These are phyloP conservation scores for Siphamia tubifer DNA, from an alignment of 2,113 vertebrate species.

Conservation along the genomic window DNA sequence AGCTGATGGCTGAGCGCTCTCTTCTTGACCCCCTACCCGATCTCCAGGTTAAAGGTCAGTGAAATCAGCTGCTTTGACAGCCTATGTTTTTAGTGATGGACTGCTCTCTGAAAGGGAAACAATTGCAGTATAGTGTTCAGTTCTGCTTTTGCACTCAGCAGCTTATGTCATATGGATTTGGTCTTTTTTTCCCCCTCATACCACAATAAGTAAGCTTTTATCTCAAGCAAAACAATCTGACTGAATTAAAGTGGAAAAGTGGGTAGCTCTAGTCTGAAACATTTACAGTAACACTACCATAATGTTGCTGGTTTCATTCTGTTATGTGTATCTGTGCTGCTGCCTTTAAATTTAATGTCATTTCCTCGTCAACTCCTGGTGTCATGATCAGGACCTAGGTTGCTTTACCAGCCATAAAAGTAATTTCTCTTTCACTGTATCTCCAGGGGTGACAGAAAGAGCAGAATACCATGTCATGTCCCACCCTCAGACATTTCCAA, in stretches of 20 bases:
- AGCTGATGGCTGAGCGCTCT: slow-evolving; percentile 79
- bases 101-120: background rate
- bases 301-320: background rate
- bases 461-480: slow-evolving; percentile 84
- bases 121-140: background rate
- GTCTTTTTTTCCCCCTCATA: background rate
- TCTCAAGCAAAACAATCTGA: background rate
- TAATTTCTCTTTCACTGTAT: slow-evolving; percentile 85
- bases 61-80: slow-evolving; percentile 52
- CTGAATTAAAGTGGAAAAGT: too few species aligned
- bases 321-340: background rate
- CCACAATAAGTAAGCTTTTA: slow-evolving; percentile 10
- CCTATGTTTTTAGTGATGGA: background rate
- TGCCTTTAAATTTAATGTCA: background rate
- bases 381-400: background rate
- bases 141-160: background rate
- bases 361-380: too few species aligned
- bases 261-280: too few species aligned
- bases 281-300: too few species aligned
- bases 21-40: slow-evolving; percentile 91
- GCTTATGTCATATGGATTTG: slow-evolving; percentile 24
- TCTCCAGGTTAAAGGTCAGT: slow-evolving; percentile 93
- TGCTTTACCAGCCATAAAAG: background rate
- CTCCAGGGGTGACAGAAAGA: slow-evolving; percentile 83
- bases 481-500: slow-evolving; percentile 87